Evolutionary conservation across 2,797 vertebrate genomes (phyloP).

Genomic region (Anomalospiza imberbis): DNA sequence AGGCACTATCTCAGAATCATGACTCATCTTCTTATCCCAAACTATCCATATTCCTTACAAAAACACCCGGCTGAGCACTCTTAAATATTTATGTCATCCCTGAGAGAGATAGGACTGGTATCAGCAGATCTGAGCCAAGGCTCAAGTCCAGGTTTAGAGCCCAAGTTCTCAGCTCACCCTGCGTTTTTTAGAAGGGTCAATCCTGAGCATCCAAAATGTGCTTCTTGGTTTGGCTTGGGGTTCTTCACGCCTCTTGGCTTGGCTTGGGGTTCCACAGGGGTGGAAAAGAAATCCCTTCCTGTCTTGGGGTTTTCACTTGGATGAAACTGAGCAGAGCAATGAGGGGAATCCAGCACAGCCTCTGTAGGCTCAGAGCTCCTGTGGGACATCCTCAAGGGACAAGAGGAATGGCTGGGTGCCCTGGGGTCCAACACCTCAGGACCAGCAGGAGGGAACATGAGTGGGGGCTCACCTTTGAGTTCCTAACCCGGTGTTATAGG

Average conservation of each 20-base stretch:
- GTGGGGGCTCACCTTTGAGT: neutral
- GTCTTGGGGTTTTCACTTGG: neutral
- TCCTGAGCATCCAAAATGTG: neutral
- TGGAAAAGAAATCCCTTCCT: neutral
- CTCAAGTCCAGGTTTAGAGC: neutral
- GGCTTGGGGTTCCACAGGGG: neutral
- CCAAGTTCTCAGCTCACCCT: neutral
- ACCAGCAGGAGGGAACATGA: neutral
- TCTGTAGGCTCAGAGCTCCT: neutral
- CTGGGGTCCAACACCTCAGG: neutral
- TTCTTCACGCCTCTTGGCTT: neutral
- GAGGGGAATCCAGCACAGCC: neutral
- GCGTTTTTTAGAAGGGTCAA: neutral
- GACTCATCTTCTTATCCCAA: conserved; percentile 34
- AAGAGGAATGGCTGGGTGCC: neutral
- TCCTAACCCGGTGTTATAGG: accelerated
- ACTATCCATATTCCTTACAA: neutral
- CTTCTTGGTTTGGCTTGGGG: neutral
- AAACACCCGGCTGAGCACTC: neutral
- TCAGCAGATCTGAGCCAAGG: neutral
- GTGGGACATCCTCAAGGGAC: neutral
- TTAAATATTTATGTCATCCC: neutral
- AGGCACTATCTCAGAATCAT: neutral
- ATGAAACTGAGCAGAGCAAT: neutral
- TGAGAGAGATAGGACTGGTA: neutral